phyloP scores from a whole-genome alignment of 2,113 vertebrate genomes.

The Plestiodon gilberti region DNA sequence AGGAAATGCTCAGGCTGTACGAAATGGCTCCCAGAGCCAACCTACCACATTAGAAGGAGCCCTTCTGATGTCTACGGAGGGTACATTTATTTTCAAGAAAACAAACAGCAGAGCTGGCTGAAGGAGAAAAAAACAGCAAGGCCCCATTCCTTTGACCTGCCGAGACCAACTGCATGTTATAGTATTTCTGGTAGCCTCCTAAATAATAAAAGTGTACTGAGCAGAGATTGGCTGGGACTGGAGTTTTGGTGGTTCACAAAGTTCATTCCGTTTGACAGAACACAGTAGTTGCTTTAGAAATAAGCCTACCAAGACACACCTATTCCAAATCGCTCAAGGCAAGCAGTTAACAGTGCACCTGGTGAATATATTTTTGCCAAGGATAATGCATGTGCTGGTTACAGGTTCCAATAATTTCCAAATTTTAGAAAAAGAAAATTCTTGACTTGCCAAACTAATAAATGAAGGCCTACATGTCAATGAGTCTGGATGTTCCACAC shows the following conservation, averaged over 20 bases:
- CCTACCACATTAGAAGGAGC: neutral
- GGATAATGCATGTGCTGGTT: neutral
- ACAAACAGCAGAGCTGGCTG: neutral
- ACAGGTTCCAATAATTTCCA: neutral
- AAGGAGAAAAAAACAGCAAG: neutral
- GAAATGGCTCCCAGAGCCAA: neutral
- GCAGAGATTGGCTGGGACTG: neutral
- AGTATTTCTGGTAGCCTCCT: neutral
- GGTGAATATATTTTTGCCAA: neutral
- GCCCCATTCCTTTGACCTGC: neutral
- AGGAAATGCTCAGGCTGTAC: neutral
- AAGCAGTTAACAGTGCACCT: neutral
- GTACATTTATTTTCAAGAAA: neutral
- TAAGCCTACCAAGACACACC: neutral
- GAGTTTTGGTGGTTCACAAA: neutral
- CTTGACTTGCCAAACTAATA: neutral
- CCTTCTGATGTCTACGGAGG: neutral
- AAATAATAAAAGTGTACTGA: neutral
- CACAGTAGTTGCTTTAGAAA: neutral
- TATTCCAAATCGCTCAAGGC: neutral
- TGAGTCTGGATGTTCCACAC: neutral
- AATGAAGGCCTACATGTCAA: neutral
- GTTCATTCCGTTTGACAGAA: neutral
- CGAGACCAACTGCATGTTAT: neutral
- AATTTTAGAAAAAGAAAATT: neutral